Conservation (phyloP, 2,888 invertebrate species). For the Pachliopta kotzebuea region DNA sequence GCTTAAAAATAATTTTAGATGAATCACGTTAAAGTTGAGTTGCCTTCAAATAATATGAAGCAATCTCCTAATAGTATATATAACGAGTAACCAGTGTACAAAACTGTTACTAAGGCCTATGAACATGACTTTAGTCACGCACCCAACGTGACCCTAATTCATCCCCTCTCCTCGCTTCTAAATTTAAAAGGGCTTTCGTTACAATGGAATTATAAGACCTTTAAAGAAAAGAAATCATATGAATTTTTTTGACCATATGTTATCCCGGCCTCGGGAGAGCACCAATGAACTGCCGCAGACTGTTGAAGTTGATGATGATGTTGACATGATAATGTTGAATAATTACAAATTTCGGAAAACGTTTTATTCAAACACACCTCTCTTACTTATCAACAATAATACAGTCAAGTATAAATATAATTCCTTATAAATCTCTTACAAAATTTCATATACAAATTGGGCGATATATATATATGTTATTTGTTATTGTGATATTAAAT, state of each 20-base stretch:
- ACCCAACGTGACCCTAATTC: slow-evolving; percentile 19
- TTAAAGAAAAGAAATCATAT: not conserved
- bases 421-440: slow-evolving; percentile 8
- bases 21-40: no score
- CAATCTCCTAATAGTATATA: not conserved
- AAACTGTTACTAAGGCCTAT: not conserved
- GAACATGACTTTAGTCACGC: slow-evolving; percentile 23
- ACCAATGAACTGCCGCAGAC: no score
- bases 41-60: not conserved
- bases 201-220: not conserved
- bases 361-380: slow-evolving; percentile 7
- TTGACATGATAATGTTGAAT: not conserved
- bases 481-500: not conserved
- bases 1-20: no score
- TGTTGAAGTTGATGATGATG: not conserved
- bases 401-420: slow-evolving; percentile 3
- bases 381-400: slow-evolving; percentile 3
- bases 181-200: slow-evolving; percentile 12
- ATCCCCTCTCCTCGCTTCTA: slow-evolving; percentile 14
- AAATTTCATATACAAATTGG: slow-evolving; percentile 2
- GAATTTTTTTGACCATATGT: no score
- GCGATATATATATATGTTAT: not conserved
- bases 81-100: not conserved
- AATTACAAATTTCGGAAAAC: slow-evolving; percentile 2
- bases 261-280: no score